Evolutionary conservation across 2,113 vertebrate species (phyloP).

Genomic region (Ptyas mucosa): DNA sequence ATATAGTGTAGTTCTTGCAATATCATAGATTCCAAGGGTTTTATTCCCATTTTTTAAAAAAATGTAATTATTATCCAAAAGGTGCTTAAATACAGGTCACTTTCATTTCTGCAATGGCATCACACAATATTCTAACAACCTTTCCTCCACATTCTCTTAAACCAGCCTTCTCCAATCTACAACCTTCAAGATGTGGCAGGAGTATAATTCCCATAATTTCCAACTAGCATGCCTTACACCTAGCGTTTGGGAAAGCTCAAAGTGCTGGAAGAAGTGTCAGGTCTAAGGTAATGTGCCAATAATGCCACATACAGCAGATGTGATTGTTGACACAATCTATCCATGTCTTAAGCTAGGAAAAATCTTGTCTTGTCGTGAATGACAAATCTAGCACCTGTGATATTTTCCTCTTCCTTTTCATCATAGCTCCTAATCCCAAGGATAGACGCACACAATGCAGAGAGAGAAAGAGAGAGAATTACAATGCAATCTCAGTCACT

Average conservation of each 20-base stretch:
- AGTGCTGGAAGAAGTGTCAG: background rate
- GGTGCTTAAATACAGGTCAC: background rate
- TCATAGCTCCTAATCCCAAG: background rate
- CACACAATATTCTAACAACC: background rate
- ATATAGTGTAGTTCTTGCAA: background rate
- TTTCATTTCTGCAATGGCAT: background rate
- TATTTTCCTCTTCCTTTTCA: background rate
- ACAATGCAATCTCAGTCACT: background rate
- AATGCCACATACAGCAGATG: background rate
- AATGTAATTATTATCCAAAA: background rate
- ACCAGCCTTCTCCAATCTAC: background rate
- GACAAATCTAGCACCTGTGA: background rate
- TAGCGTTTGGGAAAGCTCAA: background rate
- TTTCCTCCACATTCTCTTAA: background rate
- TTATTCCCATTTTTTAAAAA: background rate
- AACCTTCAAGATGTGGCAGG: background rate
- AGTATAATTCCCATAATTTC: background rate
- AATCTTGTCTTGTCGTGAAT: background rate
- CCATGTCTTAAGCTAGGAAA: background rate
- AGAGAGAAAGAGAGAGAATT: background rate
- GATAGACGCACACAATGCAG: background rate
- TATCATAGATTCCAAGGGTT: background rate
- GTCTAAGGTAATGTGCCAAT: background rate
- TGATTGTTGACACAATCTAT: background rate
- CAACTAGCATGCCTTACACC: background rate